Evolutionary conservation across 2,888 invertebrate genomes (phyloP).

Genomic region (Anthoptus insignis): DNA sequence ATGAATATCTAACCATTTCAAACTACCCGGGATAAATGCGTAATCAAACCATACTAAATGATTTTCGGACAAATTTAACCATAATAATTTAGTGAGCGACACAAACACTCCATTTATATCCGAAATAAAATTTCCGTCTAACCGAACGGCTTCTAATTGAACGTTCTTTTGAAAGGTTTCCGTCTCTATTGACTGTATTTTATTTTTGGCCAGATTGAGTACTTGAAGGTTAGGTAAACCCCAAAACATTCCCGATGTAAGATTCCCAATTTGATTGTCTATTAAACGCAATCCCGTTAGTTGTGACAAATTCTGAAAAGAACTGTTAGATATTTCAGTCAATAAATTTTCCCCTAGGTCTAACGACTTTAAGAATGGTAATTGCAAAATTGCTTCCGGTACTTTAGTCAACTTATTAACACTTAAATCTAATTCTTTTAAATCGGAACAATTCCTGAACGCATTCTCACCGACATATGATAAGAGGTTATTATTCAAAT

Average conservation of each 20-base stretch:
- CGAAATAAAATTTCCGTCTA: slow-evolving; percentile 95
- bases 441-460: slow-evolving; percentile 95
- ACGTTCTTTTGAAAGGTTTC: slow-evolving; percentile 95
- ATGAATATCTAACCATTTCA: slow-evolving; percentile 97
- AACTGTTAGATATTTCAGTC: slow-evolving; percentile 92
- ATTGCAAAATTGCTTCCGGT: slow-evolving; percentile 94
- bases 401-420: slow-evolving; percentile 94
- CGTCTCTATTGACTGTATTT: slow-evolving; percentile 94
- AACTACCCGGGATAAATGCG: slow-evolving; percentile 95
- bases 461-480: slow-evolving; percentile 92
- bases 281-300: slow-evolving; percentile 96
- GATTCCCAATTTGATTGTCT: slow-evolving; percentile 96
- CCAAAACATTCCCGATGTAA: slow-evolving; percentile 95
- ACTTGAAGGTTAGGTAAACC: slow-evolving; percentile 94
- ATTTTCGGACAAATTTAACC: slow-evolving; percentile 97
- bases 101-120: slow-evolving; percentile 97
- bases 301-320: slow-evolving; percentile 94
- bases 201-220: slow-evolving; percentile 96
- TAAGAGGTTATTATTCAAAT: slow-evolving; percentile 94
- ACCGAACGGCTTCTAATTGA: slow-evolving; percentile 94
- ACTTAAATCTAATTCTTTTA: slow-evolving; percentile 96
- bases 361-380: slow-evolving; percentile 94
- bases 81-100: slow-evolving; percentile 92
- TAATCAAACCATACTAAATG: slow-evolving; percentile 98
- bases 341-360: slow-evolving; percentile 98